Evolutionary conservation across 2,888 invertebrate species (phyloP).

Genomic region (Reticulitermes lucifugus): DNA sequence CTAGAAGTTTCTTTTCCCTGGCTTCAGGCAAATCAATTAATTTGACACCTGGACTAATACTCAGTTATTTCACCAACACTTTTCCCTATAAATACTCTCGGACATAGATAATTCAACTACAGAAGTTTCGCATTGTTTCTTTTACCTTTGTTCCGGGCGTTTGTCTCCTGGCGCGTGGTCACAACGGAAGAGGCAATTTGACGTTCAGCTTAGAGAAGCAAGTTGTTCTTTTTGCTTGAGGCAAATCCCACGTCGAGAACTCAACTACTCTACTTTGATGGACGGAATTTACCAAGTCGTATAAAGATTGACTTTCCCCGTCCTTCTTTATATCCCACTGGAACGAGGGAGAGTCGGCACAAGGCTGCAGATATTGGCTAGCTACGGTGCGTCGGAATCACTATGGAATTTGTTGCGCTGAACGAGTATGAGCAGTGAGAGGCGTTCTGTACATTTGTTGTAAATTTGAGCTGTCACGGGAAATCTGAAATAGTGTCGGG

Average conservation of each 20-base stretch:
- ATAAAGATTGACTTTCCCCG: constrained; percentile 23
- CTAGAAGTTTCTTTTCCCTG: no score
- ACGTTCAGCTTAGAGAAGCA: background rate
- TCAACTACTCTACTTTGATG: constrained; percentile 29
- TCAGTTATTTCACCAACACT: no score
- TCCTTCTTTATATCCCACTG: background rate
- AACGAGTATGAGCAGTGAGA: no score
- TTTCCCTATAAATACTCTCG: no score
- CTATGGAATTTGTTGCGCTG: background rate
- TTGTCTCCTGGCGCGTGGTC: background rate
- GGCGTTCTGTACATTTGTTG: no score
- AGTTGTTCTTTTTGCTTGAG: background rate
- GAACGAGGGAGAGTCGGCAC: background rate
- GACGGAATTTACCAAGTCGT: constrained; percentile 37
- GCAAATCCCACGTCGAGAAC: background rate
- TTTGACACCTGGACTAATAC: no score
- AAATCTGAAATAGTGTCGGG: no score
- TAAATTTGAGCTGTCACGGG: no score
- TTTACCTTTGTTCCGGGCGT: no score
- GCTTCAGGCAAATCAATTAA: no score
- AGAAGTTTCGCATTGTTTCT: no score
- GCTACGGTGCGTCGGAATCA: background rate
- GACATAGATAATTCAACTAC: no score
- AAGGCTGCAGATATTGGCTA: background rate
- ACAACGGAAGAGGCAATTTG: background rate